Base-by-base conservation (phyloP, 2,888 invertebrate species). In the Melinopterus prodromus region DNA sequence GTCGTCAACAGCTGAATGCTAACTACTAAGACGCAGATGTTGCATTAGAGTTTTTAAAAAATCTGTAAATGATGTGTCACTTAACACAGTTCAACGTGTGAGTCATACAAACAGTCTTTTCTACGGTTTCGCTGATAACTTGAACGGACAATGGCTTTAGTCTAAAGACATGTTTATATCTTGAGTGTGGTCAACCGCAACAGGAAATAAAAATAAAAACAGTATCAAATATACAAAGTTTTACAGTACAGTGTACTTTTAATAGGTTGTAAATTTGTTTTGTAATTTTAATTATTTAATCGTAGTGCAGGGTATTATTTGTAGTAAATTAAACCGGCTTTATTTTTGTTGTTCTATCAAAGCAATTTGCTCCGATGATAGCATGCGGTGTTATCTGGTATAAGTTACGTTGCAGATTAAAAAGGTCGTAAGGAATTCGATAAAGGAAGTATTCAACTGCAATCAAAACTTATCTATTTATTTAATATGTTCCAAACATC, bases 391-490 rank as follows among this genome's bases (percentile, higher is more conserved):
- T 53, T 53, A 53, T 53, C 53, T 7, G 7, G 7, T 9, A 9
- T 53, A 53, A 53, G 53, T 53, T 53, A 53, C 53, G 53, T 53
- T 12, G 7, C 9, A 53, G 53, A 53, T 53, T n/a, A 38, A 53
- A 53, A 53, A 53, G 53, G 53, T 53, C 53, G 53, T 53, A 9
- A 53, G 3, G 53, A 12, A 53, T 53, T 53, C 12, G 53, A 53
- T 53, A 12, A 3, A 26, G 26, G 26, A 26, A 26, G 1, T 26
- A 9, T 53, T 53, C 0, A 53, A 53, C 3, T 53, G 0, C 9
- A 53, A 53, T 53, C 53, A 53, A 53, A 53, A 53, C 53, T 53
- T 53, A 53, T 53, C 53, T 53, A 53, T 53, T 53, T 53, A 53
- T 53, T 53, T 53, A 7, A 53, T 53, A 53, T 12, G 12, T 53